These are phyloP conservation scores for Drosophila simulans DNA, from an alignment of 1,140 invertebrate genomes.

Conservation along the genomic window DNA sequence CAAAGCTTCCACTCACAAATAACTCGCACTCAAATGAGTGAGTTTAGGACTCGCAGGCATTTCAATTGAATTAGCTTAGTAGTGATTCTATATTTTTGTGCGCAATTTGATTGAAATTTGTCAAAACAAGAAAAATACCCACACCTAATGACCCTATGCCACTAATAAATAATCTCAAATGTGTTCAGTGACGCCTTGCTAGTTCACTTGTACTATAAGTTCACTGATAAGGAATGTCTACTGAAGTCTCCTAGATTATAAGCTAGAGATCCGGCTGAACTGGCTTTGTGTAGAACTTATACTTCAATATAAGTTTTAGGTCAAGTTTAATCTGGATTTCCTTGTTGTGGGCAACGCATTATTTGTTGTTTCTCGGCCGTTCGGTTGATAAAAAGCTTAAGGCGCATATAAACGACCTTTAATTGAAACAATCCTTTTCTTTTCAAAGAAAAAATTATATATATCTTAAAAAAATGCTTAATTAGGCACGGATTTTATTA, in stretches of 20 bases:
- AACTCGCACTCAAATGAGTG: background rate
- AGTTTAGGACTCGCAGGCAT: background rate
- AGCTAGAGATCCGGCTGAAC: background rate
- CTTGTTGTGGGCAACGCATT: background rate
- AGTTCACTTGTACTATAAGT: slow-evolving; percentile 2
- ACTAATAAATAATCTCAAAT: slow-evolving; percentile 25
- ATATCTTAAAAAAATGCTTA: too few relatives aligned
- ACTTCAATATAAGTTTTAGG: slow-evolving; percentile 8
- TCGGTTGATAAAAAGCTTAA: background rate
- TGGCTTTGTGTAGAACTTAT: too few relatives aligned
- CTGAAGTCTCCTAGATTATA: background rate
- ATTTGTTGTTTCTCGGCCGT: background rate
- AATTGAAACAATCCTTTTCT: too few relatives aligned
- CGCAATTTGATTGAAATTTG: slow-evolving; percentile 35
- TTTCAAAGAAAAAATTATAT: too few relatives aligned
- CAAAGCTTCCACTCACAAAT: slow-evolving; percentile 7
- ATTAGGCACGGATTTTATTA: too few relatives aligned
- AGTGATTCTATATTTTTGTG: slow-evolving; percentile 9
- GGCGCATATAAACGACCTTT: background rate
- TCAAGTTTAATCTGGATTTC: slow-evolving; percentile 56
- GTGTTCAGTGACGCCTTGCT: slow-evolving; percentile 18
- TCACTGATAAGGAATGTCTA: background rate
- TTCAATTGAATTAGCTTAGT: background rate
- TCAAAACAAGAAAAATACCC: slow-evolving; percentile 17
- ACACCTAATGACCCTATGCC: slow-evolving; percentile 1